Evolutionary conservation across 1,140 invertebrate species (phyloP), one percentile per base, ranked within the genome.

Genomic region (Aphelenchoides fujianensis): DNA sequence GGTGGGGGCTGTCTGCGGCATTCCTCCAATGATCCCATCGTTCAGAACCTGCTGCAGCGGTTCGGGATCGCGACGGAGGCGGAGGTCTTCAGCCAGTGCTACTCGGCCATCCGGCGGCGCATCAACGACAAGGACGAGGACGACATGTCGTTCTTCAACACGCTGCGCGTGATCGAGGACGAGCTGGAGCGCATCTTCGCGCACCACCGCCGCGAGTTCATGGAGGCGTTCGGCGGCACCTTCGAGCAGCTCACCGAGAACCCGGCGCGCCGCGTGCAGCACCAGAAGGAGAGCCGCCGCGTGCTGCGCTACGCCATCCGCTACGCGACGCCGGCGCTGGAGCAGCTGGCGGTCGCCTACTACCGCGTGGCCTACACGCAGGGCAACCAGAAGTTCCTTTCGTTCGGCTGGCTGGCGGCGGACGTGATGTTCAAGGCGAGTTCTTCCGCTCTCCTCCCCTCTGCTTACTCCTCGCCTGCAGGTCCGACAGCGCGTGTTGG

Each of bases 51-150:
- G 12, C 67, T 83, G 57, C 68, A 82, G n/a, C 69, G 68, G 19
- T 82, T 81, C 67, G 81, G 81, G 2, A 71, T 83, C 31, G 32
- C 68, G 28, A 74, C 72, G 30, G 81, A 82, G 75, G 61, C 69
- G 1, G 82, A 83, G 59, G 62, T 74, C 7, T 70, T 83, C 30
- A 71, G 76, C 32, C 70, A 73, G 23, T 30, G 32, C 19, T 77
- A 64, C 53, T 70, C 73, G 1, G 64, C 67, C 5, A 9, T 76
- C 3, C 23, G 69, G 34, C 77, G 75, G n/a, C 63, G 72, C 1
- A 48, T 69, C 48, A 48, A 54, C 32, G 76, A 77, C 35, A 54
- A 72, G 12, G 74, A 75, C 30, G 67, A 69, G 31, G 73, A 75
- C 34, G 74, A 76, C 59, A 77, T 76, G 74, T 78, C 75, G 5